Base-by-base conservation (phyloP, 2,888 invertebrate species). In the Hemistola chrysoprasaria region DNA sequence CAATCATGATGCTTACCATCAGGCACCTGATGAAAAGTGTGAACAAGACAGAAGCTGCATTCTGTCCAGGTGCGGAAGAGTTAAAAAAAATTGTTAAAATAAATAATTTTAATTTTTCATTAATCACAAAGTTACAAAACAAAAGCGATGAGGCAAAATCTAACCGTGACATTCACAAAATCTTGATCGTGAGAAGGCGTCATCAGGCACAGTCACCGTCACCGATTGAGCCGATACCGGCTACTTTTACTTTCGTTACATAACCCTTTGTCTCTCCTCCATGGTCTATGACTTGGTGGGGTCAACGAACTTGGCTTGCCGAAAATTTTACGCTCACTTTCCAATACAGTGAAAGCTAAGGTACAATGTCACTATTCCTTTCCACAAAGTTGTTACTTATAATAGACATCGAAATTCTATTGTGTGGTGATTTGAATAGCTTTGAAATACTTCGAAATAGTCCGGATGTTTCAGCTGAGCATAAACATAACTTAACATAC, bases 301-400 rank as follows among this genome's bases (percentile, higher is more conserved):
- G 84, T 85, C 82, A 68, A 71, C 71, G 85, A 75, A 74, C 86
- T 72, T 75, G 75, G 73, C 80, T 79, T 86, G 85, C 85, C 88
- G 85, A 88, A 87, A 84, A 86, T 87, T 87, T 87, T 86, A 86
- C 87, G 80, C 81, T 86, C 80, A 87, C 88, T 88, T 88, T 88
- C 88, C 86, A 88, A 88, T 85, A 80, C 61, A 78, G 88, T 88
- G 88, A 88, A 88, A 88, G 88, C 83, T 86, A 85, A 84, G 83
- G 62, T 43, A 44, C 76, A 86, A 84, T 85, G 84, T 85, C 85
- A 85, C 72, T 82, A 70, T 81, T 87, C 87, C 85, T 85, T 86
- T 86, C 81, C 78, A 78, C 27, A 16, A 16, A 16, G 2, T 16
- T 16, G 16, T n/a, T n/a, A 76, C 78, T 78, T 71, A 81, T 80